Evolutionary conservation across 2,113 vertebrate genomes (phyloP).

Genomic region (Noturus placidus): DNA sequence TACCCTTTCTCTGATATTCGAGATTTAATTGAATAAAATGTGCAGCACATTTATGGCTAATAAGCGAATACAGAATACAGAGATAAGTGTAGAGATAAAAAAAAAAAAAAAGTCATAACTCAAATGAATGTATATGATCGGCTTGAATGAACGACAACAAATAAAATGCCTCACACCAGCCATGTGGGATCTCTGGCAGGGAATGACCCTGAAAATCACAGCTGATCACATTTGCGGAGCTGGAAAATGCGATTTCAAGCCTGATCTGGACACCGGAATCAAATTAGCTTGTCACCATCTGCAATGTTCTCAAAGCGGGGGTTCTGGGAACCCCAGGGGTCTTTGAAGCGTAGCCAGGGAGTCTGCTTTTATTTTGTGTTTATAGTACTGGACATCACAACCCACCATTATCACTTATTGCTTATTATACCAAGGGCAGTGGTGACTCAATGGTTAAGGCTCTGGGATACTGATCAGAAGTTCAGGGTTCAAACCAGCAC

Average conservation of each 20-base stretch:
- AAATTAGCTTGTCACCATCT: background rate
- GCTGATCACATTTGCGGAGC: constrained; percentile 36
- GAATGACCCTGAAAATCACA: constrained; percentile 19
- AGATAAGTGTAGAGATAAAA: background rate
- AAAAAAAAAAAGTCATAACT: too few relatives aligned
- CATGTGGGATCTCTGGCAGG: background rate
- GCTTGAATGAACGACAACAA: background rate
- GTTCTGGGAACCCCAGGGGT: background rate
- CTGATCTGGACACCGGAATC: constrained; percentile 28
- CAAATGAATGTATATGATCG: background rate
- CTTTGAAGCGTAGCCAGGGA: background rate
- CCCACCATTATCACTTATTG: background rate
- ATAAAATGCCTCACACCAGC: background rate
- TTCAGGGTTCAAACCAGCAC: too few relatives aligned
- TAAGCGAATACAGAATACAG: background rate
- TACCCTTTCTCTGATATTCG: background rate
- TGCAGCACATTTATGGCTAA: background rate
- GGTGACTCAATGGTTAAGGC: too few relatives aligned
- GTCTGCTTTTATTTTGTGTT: background rate
- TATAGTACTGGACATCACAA: background rate
- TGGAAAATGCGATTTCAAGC: constrained; percentile 36
- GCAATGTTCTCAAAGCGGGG: background rate
- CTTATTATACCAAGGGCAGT: background rate
- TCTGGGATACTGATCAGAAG: too few relatives aligned
- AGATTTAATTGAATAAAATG: background rate